Conservation (phyloP, 2,797 vertebrate species). For the Danionella dracula region DNA sequence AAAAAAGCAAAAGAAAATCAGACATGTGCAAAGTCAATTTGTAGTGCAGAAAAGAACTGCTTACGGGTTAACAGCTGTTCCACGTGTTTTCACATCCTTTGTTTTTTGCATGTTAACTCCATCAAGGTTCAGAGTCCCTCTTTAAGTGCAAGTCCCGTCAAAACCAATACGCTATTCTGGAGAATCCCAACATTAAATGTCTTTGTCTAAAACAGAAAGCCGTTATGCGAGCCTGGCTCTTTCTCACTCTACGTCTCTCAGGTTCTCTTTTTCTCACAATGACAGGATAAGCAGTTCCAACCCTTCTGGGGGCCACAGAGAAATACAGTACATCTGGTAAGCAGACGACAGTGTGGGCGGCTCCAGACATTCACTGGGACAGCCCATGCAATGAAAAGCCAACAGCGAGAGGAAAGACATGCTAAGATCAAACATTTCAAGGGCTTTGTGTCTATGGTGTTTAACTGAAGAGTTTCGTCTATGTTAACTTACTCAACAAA, state of each 20-base stretch:
- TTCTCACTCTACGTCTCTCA: conserved; percentile 17
- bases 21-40: not conserved
- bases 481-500: no score
- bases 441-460: not conserved
- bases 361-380: conserved; percentile 37
- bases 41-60: conserved; percentile 7
- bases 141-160: conserved; percentile 10
- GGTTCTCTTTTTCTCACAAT: conserved; percentile 35
- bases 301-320: conserved; percentile 15
- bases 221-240: not conserved
- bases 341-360: conserved; percentile 44
- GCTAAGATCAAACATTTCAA: not conserved
- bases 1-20: not conserved
- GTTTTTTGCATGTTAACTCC: conserved; percentile 37
- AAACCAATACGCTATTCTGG: not conserved
- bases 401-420: not conserved
- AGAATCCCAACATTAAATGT: not conserved
- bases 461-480: not conserved
- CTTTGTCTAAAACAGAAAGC: not conserved
- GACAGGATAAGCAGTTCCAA: conserved; percentile 30
- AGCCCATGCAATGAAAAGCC: conserved; percentile 25
- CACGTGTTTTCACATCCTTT: conserved; percentile 27
- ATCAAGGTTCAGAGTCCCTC: conserved; percentile 18
- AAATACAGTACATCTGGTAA: conserved; percentile 50
- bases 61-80: conserved; percentile 36